Evolutionary conservation across 2,888 invertebrate genomes (phyloP).

Genomic region (Nymphalis polychloros): DNA sequence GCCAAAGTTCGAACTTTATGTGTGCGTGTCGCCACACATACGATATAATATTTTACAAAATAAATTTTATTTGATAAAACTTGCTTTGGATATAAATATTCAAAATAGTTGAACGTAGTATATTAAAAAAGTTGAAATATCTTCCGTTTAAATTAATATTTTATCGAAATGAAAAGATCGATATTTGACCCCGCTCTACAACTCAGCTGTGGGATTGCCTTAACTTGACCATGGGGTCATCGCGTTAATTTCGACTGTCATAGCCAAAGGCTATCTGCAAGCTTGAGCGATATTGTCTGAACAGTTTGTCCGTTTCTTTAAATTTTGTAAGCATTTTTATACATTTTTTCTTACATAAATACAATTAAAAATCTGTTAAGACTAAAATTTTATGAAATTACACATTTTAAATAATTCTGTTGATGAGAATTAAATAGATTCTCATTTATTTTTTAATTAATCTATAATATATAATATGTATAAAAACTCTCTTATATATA

Average conservation of each 20-base stretch:
- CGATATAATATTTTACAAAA: conserved; percentile 39
- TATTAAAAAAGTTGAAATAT: conserved; percentile 15
- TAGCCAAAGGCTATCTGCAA: conserved; percentile 45
- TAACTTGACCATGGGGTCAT: conserved; percentile 48
- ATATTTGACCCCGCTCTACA: conserved; percentile 55
- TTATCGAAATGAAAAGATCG: conserved; percentile 36
- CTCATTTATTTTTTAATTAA: no score
- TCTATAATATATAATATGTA: no score
- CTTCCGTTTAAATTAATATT: conserved; percentile 22
- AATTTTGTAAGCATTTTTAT: no score
- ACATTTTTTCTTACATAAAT: no score
- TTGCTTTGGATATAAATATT: conserved; percentile 30
- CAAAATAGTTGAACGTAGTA: conserved; percentile 26
- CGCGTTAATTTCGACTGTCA: conserved; percentile 57
- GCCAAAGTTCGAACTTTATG: conserved; percentile 79
- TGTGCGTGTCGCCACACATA: conserved; percentile 63
- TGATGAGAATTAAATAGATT: neutral
- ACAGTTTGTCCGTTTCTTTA: conserved; percentile 11
- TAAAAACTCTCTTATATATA: no score
- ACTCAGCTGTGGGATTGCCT: conserved; percentile 45
- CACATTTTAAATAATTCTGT: no score
- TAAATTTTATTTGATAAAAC: conserved; percentile 35
- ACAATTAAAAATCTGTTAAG: no score
- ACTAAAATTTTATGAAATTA: no score
- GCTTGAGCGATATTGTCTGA: conserved; percentile 19